These are phyloP conservation scores for Pempheris klunzingeri DNA, from an alignment of 2,797 vertebrate species.

Conservation along the genomic window DNA sequence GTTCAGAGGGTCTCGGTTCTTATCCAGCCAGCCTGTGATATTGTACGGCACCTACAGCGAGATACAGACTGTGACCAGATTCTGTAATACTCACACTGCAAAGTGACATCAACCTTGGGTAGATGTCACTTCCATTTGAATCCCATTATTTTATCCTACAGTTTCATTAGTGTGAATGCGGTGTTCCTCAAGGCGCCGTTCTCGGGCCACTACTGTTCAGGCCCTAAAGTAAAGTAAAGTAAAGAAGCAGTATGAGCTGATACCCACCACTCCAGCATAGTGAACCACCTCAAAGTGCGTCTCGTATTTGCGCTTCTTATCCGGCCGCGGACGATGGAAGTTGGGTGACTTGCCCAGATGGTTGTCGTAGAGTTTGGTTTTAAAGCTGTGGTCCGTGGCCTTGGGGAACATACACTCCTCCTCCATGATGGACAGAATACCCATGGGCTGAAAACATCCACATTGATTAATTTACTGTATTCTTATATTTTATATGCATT, in stretches of 20 bases:
- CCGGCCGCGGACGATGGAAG: slow-evolving; percentile 91
- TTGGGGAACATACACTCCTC: slow-evolving; percentile 99
- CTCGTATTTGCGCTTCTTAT: slow-evolving; percentile 95
- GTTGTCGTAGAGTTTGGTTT: slow-evolving; percentile 96
- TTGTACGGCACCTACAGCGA: slow-evolving; percentile 91
- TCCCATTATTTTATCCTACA: neutral
- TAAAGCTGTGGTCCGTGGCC: slow-evolving; percentile 92
- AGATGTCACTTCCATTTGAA: neutral
- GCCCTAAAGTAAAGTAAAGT: no score
- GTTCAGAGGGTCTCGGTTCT: slow-evolving; percentile 95
- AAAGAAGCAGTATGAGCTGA: neutral
- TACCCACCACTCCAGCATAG: slow-evolving; percentile 95
- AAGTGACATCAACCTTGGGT: neutral
- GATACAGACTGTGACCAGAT: neutral
- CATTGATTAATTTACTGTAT: neutral
- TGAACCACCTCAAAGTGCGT: slow-evolving; percentile 95
- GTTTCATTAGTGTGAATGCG: neutral
- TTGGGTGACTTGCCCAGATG: slow-evolving; percentile 94
- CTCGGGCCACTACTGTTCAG: neutral
- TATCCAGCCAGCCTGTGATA: slow-evolving; percentile 94
- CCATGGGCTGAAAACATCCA: slow-evolving; percentile 86
- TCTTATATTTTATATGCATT: no score
- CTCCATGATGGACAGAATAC: slow-evolving; percentile 95
- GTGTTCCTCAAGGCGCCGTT: neutral
- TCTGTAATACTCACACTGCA: neutral